Percentiles rank a stretch among this genome's conserved stretches.
Conservation (phyloP, 2,888 invertebrate species). For the Cataglyphis albicans region DNA sequence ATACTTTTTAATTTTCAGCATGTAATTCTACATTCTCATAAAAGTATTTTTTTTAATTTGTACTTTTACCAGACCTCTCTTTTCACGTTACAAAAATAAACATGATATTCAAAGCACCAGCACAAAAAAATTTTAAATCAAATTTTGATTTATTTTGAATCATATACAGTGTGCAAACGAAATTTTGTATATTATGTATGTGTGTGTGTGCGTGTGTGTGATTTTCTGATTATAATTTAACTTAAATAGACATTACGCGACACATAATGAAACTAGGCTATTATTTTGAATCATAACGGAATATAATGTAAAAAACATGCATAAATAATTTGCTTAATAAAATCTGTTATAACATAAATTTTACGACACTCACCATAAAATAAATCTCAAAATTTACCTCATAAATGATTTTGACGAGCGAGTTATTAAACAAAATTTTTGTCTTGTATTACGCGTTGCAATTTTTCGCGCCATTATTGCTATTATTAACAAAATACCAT, state of each 20-base stretch:
- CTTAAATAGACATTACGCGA: background rate
- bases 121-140: conserved; percentile 55
- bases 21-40: conserved; percentile 61
- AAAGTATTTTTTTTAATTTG: conserved; percentile 1
- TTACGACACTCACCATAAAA: background rate
- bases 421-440: conserved; percentile 26
- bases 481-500: conserved; percentile 43
- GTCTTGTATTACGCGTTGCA: background rate
- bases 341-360: conserved; percentile 13
- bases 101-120: conserved; percentile 64
- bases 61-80: conserved; percentile 56
- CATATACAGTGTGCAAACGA: background rate
- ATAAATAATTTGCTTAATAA: background rate
- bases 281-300: background rate
- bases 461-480: conserved; percentile 15
- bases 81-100: conserved; percentile 57
- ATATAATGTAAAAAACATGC: background rate
- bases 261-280: background rate
- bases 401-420: conserved; percentile 12
- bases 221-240: conserved; percentile 29
- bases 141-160: conserved; percentile 54
- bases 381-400: background rate
- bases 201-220: background rate
- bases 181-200: background rate
- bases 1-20: conserved; percentile 60